Percentiles rank a stretch among this genome's conserved stretches.
Evolutionary conservation across 2,797 vertebrate species (phyloP).

Genomic region (Pantherophis vulpinus): DNA sequence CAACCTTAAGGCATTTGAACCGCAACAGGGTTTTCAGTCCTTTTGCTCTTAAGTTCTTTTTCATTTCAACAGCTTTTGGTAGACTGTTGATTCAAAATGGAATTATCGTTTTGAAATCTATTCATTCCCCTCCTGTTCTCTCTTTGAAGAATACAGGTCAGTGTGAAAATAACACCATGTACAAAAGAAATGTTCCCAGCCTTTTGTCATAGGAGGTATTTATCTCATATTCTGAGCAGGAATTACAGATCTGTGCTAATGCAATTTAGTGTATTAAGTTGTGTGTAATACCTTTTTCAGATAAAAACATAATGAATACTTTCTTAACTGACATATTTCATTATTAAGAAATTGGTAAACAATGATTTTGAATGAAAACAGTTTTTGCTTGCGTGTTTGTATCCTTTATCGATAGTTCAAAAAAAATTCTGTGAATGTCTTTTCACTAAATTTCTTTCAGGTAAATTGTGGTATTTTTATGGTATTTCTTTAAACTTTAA

Average conservation of each 20-base stretch:
- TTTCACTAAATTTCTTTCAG: not conserved
- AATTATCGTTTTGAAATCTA: conserved; percentile 37
- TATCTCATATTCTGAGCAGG: not conserved
- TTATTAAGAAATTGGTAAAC: not conserved
- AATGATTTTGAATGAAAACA: not conserved
- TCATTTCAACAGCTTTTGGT: conserved; percentile 59
- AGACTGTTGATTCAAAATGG: conserved; percentile 56
- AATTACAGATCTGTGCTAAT: conserved; percentile 34
- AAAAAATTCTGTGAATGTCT: not conserved
- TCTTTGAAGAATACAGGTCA: conserved; percentile 51
- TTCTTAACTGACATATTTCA: conserved; percentile 20
- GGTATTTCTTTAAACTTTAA: not conserved
- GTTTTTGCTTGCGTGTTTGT: fast-evolving
- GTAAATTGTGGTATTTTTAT: not conserved
- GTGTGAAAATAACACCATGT: conserved; percentile 8
- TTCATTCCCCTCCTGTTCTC: conserved; percentile 24
- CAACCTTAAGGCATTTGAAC: conserved; percentile 62
- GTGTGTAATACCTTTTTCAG: not conserved
- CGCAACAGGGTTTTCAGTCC: conserved; percentile 47
- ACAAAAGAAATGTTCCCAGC: conserved; percentile 35
- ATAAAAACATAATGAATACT: not conserved
- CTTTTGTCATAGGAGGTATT: conserved; percentile 33
- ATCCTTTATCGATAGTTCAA: not conserved
- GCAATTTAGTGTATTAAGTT: not conserved
- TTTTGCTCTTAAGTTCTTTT: conserved; percentile 61